Conservation (phyloP, 1,140 invertebrate genomes). For the Hylyphantes graminicola region DNA sequence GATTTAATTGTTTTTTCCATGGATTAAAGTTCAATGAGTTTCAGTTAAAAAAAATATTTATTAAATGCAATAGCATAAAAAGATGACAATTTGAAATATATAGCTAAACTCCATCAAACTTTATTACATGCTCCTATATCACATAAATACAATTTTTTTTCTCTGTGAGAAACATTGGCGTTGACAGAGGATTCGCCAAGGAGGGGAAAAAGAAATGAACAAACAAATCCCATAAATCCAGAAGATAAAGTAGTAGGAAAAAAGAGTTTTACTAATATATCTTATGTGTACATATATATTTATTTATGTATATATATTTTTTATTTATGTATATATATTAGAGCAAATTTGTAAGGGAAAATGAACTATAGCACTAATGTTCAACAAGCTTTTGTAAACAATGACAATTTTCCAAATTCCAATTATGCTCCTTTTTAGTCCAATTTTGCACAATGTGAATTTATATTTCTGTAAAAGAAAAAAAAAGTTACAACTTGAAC, state of each 20-base stretch:
- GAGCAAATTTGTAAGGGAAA: slow-evolving; percentile 57
- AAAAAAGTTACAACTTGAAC: neutral
- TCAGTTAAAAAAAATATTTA: slow-evolving; percentile 31
- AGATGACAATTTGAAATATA: slow-evolving; percentile 52
- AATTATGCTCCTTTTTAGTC: slow-evolving; percentile 15
- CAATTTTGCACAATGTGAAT: slow-evolving; percentile 14
- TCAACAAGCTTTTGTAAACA: slow-evolving; percentile 57
- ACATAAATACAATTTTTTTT: slow-evolving; percentile 59
- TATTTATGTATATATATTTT: neutral
- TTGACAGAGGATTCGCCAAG: slow-evolving; percentile 59
- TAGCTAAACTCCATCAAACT: slow-evolving; percentile 61
- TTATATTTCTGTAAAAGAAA: slow-evolving; percentile 56
- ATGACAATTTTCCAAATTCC: slow-evolving; percentile 24
- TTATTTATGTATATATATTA: slow-evolving; percentile 56
- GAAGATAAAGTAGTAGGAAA: slow-evolving; percentile 54
- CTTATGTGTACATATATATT: too few species aligned
- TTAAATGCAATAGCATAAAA: slow-evolving; percentile 37
- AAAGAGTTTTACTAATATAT: too few species aligned
- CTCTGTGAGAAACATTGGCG: slow-evolving; percentile 55
- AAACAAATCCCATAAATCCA: slow-evolving; percentile 54
- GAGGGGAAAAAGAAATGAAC: slow-evolving; percentile 52
- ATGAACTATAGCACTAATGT: slow-evolving; percentile 58
- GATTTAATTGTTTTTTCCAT: too few species aligned
- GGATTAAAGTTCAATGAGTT: neutral
- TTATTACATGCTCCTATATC: slow-evolving; percentile 60